phyloP scores from a whole-genome alignment of 2,888 invertebrate species.

The Cataglyphis livida region DNA sequence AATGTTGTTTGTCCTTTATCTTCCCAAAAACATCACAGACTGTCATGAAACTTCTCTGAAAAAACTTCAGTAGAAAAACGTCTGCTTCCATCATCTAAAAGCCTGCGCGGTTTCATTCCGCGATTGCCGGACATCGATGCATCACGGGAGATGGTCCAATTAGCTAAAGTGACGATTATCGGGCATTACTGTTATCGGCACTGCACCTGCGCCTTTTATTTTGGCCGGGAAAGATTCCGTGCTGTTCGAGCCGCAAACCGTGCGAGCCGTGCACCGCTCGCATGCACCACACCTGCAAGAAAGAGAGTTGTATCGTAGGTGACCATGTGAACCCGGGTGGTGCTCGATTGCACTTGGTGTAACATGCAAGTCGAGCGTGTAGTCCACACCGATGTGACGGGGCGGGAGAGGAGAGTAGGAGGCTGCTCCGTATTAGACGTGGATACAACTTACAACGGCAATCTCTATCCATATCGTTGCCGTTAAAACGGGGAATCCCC shows the following conservation, averaged over 20 bases:
- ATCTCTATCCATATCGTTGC: constrained; percentile 48
- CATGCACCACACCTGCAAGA: constrained; percentile 71
- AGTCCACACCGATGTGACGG: constrained; percentile 66
- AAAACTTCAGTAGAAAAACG: neutral
- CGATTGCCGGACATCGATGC: constrained; percentile 16
- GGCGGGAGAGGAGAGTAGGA: constrained; percentile 70
- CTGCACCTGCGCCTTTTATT: constrained; percentile 57
- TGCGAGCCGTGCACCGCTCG: constrained; percentile 48
- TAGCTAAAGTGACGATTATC: constrained; percentile 31
- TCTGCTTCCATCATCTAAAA: neutral
- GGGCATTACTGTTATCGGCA: constrained; percentile 26
- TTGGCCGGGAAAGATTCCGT: constrained; percentile 32
- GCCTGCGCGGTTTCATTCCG: neutral
- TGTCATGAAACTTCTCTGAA: neutral
- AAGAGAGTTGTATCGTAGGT: constrained; percentile 73
- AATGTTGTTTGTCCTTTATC: neutral
- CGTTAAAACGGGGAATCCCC: constrained; percentile 54
- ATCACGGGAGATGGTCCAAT: constrained; percentile 43
- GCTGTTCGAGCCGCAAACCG: neutral
- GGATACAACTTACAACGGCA: constrained; percentile 66
- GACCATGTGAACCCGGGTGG: constrained; percentile 80
- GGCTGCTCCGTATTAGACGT: constrained; percentile 64
- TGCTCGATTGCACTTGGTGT: constrained; percentile 80
- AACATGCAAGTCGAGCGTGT: constrained; percentile 65
- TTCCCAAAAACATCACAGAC: neutral